A percentile compares a stretch with the other conserved stretches of the same genome.
These are phyloP conservation scores for Trachelus iudaicus DNA, from an alignment of 2,888 invertebrate genomes.

Conservation along the genomic window DNA sequence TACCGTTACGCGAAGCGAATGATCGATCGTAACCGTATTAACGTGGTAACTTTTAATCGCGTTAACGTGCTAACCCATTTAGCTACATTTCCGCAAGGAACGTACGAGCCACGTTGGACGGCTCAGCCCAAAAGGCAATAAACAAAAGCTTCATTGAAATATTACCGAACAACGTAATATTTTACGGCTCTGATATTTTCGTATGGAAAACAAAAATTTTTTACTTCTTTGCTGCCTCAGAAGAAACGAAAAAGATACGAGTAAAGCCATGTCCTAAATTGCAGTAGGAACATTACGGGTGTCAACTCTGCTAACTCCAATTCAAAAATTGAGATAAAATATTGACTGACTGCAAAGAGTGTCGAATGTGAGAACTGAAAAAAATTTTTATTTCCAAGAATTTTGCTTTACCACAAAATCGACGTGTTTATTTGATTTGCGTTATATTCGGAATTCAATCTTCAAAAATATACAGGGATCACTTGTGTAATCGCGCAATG, in stretches of 20 bases:
- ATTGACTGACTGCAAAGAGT: neutral
- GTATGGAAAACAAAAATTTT: neutral
- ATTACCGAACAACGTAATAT: neutral
- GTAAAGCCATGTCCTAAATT: neutral
- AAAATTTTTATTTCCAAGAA: neutral
- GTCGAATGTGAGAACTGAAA: neutral
- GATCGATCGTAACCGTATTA: neutral
- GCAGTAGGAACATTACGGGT: neutral
- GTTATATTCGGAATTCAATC: neutral
- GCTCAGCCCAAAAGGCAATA: neutral
- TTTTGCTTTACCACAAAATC: fast-evolving
- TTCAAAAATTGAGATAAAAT: no score
- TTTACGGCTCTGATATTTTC: neutral
- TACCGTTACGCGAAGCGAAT: neutral
- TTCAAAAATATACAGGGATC: neutral
- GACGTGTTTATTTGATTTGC: neutral
- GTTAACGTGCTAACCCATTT: neutral
- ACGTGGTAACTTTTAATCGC: neutral
- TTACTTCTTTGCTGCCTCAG: neutral
- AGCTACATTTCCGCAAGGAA: neutral
- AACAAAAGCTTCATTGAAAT: neutral
- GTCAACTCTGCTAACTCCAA: no score
- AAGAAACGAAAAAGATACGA: neutral
- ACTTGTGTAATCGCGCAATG: neutral
- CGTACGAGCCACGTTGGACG: neutral